A percentile compares a stretch with the other conserved stretches of the same genome.
Evolutionary conservation across 2,888 invertebrate species (phyloP).

Genomic region (Rutpela maculata): DNA sequence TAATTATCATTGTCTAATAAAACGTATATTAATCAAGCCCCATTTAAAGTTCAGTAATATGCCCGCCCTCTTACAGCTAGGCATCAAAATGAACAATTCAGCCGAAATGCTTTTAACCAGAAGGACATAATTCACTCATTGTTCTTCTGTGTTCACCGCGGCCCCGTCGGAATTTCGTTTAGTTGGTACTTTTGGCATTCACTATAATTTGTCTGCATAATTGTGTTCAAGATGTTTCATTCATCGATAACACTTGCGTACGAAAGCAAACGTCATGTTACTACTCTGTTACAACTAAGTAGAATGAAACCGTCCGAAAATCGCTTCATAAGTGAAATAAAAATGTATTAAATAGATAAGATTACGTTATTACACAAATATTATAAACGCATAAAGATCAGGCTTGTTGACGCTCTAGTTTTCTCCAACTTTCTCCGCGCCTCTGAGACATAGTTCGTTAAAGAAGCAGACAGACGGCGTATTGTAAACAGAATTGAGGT

Average conservation of each 20-base stretch:
- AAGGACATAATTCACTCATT: constrained; percentile 43
- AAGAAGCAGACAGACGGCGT: too few species aligned
- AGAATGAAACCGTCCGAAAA: background rate
- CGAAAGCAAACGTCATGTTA: background rate
- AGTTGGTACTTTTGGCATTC: constrained; percentile 30
- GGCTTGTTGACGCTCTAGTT: too few species aligned
- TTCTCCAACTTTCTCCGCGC: too few species aligned
- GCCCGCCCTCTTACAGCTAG: background rate
- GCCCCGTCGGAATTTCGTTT: constrained; percentile 35
- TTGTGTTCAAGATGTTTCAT: constrained; percentile 26
- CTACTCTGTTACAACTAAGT: background rate
- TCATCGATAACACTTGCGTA: background rate
- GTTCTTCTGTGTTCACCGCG: constrained; percentile 35
- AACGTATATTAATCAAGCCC: background rate
- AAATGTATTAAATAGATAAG: too few species aligned
- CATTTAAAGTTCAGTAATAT: background rate
- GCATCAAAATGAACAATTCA: constrained; percentile 31
- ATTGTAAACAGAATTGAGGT: too few species aligned
- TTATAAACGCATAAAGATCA: too few species aligned
- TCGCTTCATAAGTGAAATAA: background rate
- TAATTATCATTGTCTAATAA: background rate
- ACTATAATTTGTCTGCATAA: constrained; percentile 39
- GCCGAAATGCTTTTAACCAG: constrained; percentile 28
- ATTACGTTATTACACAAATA: too few species aligned
- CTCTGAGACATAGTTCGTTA: too few species aligned